Evolutionary conservation across 2,888 invertebrate genomes (phyloP).

Genomic region (Syritta pipiens): DNA sequence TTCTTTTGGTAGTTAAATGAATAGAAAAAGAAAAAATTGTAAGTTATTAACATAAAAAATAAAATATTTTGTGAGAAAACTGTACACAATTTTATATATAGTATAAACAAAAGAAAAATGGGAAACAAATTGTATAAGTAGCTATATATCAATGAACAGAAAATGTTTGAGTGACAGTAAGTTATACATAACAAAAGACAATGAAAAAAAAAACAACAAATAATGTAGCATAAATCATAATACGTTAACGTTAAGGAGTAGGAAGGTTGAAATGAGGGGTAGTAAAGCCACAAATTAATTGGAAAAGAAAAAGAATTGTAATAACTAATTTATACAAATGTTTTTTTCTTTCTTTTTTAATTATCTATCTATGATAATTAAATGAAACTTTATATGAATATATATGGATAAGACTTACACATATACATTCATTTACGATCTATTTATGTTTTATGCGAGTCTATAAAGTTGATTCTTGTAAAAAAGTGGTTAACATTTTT

Average conservation of each 20-base stretch:
- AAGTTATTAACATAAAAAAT: neutral
- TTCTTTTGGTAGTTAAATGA: slow-evolving; percentile 50
- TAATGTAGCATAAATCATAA: neutral
- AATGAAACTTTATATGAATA: slow-evolving; percentile 19
- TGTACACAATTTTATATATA: slow-evolving; percentile 58
- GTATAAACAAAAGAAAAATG: slow-evolving; percentile 4
- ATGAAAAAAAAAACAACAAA: neutral
- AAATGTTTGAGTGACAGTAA: slow-evolving; percentile 9
- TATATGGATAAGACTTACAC: slow-evolving; percentile 28
- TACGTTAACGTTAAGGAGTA: no score
- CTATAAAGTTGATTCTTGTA: slow-evolving; percentile 45
- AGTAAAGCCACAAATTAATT: slow-evolving; percentile 17
- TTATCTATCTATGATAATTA: neutral
- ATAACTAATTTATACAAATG: slow-evolving; percentile 2
- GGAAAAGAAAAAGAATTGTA: slow-evolving; percentile 13
- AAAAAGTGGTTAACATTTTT: slow-evolving; percentile 62
- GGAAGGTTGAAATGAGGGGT: neutral
- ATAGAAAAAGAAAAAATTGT: slow-evolving; percentile 7
- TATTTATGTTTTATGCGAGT: slow-evolving; percentile 1
- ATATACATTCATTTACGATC: slow-evolving; percentile 33
- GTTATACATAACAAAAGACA: slow-evolving; percentile 7
- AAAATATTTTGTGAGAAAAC: slow-evolving; percentile 62
- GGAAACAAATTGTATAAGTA: neutral
- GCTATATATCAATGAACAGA: neutral
- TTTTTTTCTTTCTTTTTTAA: neutral